Percentiles rank a stretch among this genome's conserved stretches.
Evolutionary conservation across 2,888 invertebrate genomes (phyloP).

Genomic region (Melipona beecheii): DNA sequence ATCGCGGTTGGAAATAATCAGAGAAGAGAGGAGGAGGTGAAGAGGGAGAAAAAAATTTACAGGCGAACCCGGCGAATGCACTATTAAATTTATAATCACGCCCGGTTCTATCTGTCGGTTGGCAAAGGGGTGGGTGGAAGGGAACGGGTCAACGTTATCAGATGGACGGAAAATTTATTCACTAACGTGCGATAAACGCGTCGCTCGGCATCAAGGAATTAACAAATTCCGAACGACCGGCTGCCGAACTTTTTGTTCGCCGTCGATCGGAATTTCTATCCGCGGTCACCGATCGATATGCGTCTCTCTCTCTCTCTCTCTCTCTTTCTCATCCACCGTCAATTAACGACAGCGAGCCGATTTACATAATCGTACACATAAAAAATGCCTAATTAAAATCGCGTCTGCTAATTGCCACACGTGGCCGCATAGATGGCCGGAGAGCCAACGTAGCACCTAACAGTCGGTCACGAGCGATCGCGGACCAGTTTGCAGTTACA

Average conservation of each 20-base stretch:
- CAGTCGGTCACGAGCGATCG: conserved; percentile 57
- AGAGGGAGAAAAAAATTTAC: conserved; percentile 9
- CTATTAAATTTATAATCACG: conserved; percentile 42
- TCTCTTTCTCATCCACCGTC: conserved; percentile 9
- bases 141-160: conserved; percentile 12
- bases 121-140: neutral
- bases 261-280: neutral
- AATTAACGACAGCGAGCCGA: conserved; percentile 41
- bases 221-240: conserved; percentile 33
- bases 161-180: conserved; percentile 32
- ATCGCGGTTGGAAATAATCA: conserved; percentile 6
- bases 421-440: neutral
- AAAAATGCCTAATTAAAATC: conserved; percentile 58
- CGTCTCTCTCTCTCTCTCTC: neutral
- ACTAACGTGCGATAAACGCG: conserved; percentile 31
- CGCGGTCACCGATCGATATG: conserved; percentile 27
- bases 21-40: no score
- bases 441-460: conserved; percentile 14
- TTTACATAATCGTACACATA: conserved; percentile 55
- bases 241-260: conserved; percentile 9
- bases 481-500: conserved; percentile 51
- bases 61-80: neutral
- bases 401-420: conserved; percentile 49
- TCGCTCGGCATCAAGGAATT: conserved; percentile 41
- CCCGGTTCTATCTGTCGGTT: conserved; percentile 18